phyloP scores from a whole-genome alignment of 1,140 invertebrate species.

The Plodia interpunctella region DNA sequence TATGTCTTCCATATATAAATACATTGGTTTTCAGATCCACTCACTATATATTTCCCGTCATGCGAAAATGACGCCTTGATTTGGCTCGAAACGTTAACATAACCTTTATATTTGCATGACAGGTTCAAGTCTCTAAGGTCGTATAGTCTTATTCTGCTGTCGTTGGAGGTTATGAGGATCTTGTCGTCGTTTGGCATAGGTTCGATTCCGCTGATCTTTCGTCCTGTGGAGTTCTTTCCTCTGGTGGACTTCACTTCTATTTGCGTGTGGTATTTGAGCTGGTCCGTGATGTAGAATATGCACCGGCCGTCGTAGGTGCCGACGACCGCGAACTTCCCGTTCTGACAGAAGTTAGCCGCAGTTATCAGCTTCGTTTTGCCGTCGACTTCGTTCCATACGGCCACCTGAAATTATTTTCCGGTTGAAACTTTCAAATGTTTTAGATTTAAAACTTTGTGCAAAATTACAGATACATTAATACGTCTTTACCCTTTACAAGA shows the following conservation, averaged over 20 bases:
- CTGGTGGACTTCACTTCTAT: slow-evolving; percentile 96
- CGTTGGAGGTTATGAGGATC: slow-evolving; percentile 98
- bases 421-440: no score
- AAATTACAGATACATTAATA: no score
- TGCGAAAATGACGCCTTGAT: slow-evolving; percentile 98
- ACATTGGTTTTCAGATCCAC: slow-evolving; percentile 98
- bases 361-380: slow-evolving; percentile 97
- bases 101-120: slow-evolving; percentile 97
- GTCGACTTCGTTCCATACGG: slow-evolving; percentile 98
- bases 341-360: slow-evolving; percentile 97
- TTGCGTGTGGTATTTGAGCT: slow-evolving; percentile 98
- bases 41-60: slow-evolving; percentile 97
- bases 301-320: slow-evolving; percentile 99
- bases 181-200: slow-evolving; percentile 97
- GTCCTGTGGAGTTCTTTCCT: slow-evolving; percentile 93
- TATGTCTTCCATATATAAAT: slow-evolving; percentile 98
- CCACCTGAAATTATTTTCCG: slow-evolving; percentile 77
- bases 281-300: slow-evolving; percentile 98
- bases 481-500: no score
- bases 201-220: slow-evolving; percentile 98
- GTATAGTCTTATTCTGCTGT: slow-evolving; percentile 97
- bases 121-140: slow-evolving; percentile 96
- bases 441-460: no score
- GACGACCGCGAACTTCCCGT: slow-evolving; percentile 98
- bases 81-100: slow-evolving; percentile 96